phyloP scores from a whole-genome alignment of 2,113 vertebrate species.

The Numenius arquata region DNA sequence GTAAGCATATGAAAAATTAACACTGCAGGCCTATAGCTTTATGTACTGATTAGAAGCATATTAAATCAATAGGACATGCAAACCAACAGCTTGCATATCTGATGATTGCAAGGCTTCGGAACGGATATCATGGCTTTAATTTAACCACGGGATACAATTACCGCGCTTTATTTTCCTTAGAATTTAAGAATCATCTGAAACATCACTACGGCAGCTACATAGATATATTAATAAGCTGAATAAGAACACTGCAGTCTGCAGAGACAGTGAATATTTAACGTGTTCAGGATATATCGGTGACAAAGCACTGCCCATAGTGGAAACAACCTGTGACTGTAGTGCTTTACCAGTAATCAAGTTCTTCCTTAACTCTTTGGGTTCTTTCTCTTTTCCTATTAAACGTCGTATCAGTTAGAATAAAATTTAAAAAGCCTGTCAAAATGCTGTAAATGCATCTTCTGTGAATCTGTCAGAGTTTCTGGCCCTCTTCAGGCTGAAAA shows the following conservation, averaged over 20 bases:
- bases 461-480: background rate
- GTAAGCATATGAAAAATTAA: constrained; percentile 96
- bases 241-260: constrained; percentile 27
- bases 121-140: constrained; percentile 30
- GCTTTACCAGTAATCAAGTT: background rate
- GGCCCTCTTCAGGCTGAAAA: constrained; percentile 25
- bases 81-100: constrained; percentile 81
- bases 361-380: background rate
- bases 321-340: background rate
- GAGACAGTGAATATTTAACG: constrained; percentile 15
- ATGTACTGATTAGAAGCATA: constrained; percentile 90
- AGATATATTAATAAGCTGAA: background rate
- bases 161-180: constrained; percentile 41
- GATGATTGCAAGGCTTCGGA: constrained; percentile 58
- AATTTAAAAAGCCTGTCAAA: background rate
- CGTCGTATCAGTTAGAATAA: background rate
- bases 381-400: background rate
- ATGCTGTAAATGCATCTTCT: background rate
- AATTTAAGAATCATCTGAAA: background rate
- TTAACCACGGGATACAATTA: constrained; percentile 48
- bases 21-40: constrained; percentile 88
- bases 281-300: background rate
- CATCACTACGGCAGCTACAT: background rate
- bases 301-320: background rate
- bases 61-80: constrained; percentile 90